A percentile compares a stretch with the other conserved stretches of the same genome.
These are phyloP conservation scores for Phrixothrix hirtus DNA, from an alignment of 2,888 invertebrate species.

Conservation along the genomic window DNA sequence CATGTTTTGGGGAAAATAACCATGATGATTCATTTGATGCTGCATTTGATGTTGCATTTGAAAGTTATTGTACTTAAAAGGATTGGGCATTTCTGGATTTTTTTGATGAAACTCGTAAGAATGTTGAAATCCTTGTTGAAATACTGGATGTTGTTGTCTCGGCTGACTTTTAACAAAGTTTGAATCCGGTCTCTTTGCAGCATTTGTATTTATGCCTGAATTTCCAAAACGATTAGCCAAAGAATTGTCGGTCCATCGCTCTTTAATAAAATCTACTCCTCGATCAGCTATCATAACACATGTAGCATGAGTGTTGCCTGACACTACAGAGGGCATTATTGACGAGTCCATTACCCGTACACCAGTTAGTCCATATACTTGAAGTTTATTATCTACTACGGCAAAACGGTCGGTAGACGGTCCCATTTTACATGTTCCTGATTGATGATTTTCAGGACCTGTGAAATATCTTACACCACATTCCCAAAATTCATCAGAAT, in stretches of 20 bases:
- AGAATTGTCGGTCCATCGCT: conserved; percentile 41
- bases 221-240: neutral
- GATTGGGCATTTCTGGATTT: neutral
- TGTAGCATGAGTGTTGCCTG: conserved; percentile 54
- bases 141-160: neutral
- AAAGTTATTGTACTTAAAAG: neutral
- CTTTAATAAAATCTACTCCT: conserved; percentile 50
- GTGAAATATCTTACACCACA: conserved; percentile 73
- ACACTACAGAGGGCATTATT: conserved; percentile 52
- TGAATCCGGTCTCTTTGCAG: neutral
- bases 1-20: too few relatives aligned
- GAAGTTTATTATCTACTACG: conserved; percentile 72
- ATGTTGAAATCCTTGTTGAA: neutral
- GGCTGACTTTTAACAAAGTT: neutral
- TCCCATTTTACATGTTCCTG: conserved; percentile 83
- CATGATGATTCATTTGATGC: too few relatives aligned
- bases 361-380: conserved; percentile 66
- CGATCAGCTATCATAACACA: conserved; percentile 54
- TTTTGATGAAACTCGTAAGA: neutral
- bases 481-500: conserved; percentile 72
- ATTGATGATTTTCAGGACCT: conserved; percentile 82
- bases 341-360: conserved; percentile 41
- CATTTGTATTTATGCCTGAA: neutral
- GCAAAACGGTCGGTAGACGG: conserved; percentile 68
- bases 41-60: neutral